Evolutionary conservation across 2,797 vertebrate species (phyloP).

Genomic region (Cryptoprocta ferox): DNA sequence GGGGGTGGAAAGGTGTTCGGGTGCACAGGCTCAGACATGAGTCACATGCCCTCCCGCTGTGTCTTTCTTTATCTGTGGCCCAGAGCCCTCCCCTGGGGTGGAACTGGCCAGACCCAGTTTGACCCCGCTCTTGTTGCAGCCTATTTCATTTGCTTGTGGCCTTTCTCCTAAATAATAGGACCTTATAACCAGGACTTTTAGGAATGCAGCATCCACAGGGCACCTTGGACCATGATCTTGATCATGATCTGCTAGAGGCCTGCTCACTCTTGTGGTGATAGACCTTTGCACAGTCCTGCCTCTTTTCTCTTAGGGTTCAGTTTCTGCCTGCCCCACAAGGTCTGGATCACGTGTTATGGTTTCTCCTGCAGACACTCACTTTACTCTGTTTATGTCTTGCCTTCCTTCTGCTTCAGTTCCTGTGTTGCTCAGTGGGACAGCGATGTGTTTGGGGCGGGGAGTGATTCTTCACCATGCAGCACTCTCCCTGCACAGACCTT

Average conservation of each 20-base stretch:
- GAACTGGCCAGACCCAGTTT: neutral
- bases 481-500: neutral
- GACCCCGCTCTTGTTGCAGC: neutral
- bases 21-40: neutral
- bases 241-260: neutral
- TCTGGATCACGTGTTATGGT: neutral
- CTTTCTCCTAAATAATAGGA: neutral
- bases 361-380: rapidly evolving
- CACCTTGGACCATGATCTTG: neutral
- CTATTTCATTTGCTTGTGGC: neutral
- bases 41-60: neutral
- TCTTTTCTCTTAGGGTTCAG: neutral
- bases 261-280: neutral
- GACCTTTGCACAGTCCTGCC: neutral
- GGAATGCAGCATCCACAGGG: neutral
- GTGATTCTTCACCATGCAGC: rapidly evolving
- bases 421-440: neutral
- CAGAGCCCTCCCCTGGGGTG: neutral
- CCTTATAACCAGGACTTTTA: neutral
- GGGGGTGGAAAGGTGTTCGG: neutral
- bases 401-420: neutral
- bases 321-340: neutral
- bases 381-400: neutral
- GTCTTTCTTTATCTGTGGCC: neutral
- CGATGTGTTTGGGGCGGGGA: neutral